Conservation (phyloP, 2,888 invertebrate species). For the Candidula unifasciata region DNA sequence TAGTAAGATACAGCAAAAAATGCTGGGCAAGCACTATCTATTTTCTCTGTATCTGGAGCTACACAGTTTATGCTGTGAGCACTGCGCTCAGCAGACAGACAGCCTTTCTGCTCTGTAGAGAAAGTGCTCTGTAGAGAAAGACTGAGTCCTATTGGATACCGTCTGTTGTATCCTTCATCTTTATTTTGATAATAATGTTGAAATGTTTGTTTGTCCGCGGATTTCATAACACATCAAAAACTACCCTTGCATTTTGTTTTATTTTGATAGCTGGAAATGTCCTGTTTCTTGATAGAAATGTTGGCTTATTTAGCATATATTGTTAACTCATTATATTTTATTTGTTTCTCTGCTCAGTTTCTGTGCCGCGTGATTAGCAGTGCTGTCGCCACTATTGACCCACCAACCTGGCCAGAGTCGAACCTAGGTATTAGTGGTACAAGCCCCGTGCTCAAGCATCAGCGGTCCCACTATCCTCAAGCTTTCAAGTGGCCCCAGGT, state of each 20-base stretch:
- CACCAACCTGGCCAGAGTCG: slow-evolving; percentile 28
- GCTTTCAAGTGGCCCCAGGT: slow-evolving; percentile 84
- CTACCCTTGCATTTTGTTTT: not conserved
- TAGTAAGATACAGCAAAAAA: too few species aligned
- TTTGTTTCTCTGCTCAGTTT: slow-evolving; percentile 53
- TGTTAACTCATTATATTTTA: not conserved
- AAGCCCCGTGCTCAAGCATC: slow-evolving; percentile 45
- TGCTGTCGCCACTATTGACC: slow-evolving; percentile 56
- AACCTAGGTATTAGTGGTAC: not conserved
- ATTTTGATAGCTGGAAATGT: too few species aligned
- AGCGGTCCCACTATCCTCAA: slow-evolving; percentile 41
- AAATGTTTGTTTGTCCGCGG: not conserved
- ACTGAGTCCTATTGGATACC: too few species aligned
- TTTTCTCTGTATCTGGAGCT: too few species aligned
- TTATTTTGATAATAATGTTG: not conserved
- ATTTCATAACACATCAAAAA: too few species aligned
- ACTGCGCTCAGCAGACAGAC: too few species aligned
- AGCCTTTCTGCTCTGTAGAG: too few species aligned
- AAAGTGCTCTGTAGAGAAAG: too few species aligned
- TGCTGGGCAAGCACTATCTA: too few species aligned
- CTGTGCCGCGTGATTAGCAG: slow-evolving; percentile 56
- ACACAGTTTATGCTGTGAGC: too few species aligned
- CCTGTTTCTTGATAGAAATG: too few species aligned
- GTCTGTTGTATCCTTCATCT: too few species aligned
- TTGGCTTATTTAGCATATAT: not conserved